Percentiles rank a stretch among this genome's conserved stretches.
These are phyloP conservation scores for Cyclura pinguis DNA, from an alignment of 2,797 vertebrate species.

Conservation along the genomic window DNA sequence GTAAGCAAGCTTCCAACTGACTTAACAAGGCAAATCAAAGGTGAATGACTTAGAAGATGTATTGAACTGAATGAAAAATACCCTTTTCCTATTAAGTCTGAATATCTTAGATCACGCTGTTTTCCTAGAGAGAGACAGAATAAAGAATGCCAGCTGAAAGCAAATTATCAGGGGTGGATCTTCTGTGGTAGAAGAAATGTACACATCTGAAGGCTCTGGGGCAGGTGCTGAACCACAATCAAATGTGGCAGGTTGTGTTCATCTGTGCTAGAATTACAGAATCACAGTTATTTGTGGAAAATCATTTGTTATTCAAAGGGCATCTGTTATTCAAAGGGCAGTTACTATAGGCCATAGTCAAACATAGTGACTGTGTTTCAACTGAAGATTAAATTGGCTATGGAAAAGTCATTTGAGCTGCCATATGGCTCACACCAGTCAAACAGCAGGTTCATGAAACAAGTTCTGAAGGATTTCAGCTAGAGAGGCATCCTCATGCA, in stretches of 20 bases:
- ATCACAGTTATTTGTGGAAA: background rate
- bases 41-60: background rate
- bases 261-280: fast-evolving
- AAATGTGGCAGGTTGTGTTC: fast-evolving
- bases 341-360: background rate
- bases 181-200: background rate
- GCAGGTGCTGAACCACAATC: background rate
- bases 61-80: background rate
- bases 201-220: background rate
- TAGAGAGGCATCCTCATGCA: background rate
- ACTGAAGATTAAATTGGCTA: background rate
- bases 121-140: background rate
- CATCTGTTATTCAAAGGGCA: background rate
- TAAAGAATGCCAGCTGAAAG: background rate
- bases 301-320: background rate
- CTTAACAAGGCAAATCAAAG: background rate
- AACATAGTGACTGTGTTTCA: background rate
- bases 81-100: background rate
- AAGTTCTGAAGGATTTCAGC: background rate
- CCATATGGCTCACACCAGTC: fast-evolving
- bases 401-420: background rate
- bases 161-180: background rate
- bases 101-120: background rate
- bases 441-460: background rate
- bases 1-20: background rate